Evolutionary conservation across 2,888 invertebrate genomes (phyloP), one percentile per base, ranked within the genome.

Genomic region (Cephalotes varians): DNA sequence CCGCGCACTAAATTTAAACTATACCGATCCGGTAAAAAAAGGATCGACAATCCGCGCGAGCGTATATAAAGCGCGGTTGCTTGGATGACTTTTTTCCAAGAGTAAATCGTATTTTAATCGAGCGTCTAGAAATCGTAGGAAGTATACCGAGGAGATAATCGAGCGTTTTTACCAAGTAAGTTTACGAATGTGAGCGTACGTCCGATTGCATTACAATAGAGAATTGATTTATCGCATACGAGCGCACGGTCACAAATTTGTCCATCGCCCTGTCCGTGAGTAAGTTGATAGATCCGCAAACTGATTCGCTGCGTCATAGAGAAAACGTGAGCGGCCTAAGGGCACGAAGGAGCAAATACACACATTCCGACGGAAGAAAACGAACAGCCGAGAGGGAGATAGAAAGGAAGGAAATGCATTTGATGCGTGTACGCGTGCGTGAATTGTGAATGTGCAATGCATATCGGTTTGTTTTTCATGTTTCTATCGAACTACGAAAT

Each of bases 381-480:
- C 18, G 58, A 83, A 49, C 31, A 51, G 58, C 62, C 62, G 65
- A 72, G 34, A 72, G 34, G 34, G 28, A 65, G 25, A 58, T 67
- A 79, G 65, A 74, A 65, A 74, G 51, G 65, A 73, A 62, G 25
- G 56, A 71, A 40, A 40, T 54, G 15, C 37, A 28, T 76, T 12
- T 31, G n/a, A 65, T 65, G 56, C 72, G 65, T 76, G 54, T 83
- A 73, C 58, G 82, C 49, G 64, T 73, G 84, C 62, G 64, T 80
- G 37, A 77, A 40, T 80, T 54, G 84, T 84, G 89, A 87, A 81
- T 85, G 88, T 76, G 62, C 84, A 82, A 86, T 85, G 87, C 79
- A 83, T 88, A 87, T 84, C 87, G 85, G 74, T 90, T 92, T 87
- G 89, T 92, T 92, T 92, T 92, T 89, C 90, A 92, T 88, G 82